A percentile compares a stretch with the other conserved stretches of the same genome.
Conservation (phyloP, 2,113 vertebrate species). For the Pseudorasbora parva region DNA sequence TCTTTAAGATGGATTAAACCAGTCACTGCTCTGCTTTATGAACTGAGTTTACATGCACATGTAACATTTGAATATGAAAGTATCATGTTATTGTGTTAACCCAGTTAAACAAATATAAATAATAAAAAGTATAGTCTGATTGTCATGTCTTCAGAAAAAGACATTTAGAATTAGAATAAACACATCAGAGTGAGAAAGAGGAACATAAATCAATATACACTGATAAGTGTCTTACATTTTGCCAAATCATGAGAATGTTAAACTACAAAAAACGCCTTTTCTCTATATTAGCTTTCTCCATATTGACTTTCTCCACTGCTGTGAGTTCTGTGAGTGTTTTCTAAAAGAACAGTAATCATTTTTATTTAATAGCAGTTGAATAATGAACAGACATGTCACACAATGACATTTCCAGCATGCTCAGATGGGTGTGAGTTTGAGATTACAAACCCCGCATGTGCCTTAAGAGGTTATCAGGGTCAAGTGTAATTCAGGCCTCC, state of each 20-base stretch:
- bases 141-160: not conserved
- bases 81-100: not conserved
- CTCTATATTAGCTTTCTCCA: no score
- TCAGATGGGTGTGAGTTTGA: not conserved
- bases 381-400: not conserved
- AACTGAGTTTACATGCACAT: not conserved
- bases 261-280: no score
- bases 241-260: no score
- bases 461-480: slow-evolving; percentile 8
- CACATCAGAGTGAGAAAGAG: not conserved
- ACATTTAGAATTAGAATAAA: not conserved
- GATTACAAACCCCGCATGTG: slow-evolving; percentile 14
- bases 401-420: slow-evolving; percentile 33
- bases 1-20: not conserved
- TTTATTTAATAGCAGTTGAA: not conserved
- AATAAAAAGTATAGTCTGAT: no score
- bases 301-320: not conserved
- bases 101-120: not conserved
- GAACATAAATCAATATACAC: not conserved
- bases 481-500: not conserved
- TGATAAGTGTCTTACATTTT: not conserved
- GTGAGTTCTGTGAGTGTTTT: not conserved
- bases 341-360: not conserved
- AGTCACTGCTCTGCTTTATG: not conserved
- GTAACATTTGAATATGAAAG: not conserved